Percentiles rank a stretch among this genome's conserved stretches.
These are phyloP conservation scores for Alosa alosa DNA, from an alignment of 2,113 vertebrate species.

Conservation along the genomic window DNA sequence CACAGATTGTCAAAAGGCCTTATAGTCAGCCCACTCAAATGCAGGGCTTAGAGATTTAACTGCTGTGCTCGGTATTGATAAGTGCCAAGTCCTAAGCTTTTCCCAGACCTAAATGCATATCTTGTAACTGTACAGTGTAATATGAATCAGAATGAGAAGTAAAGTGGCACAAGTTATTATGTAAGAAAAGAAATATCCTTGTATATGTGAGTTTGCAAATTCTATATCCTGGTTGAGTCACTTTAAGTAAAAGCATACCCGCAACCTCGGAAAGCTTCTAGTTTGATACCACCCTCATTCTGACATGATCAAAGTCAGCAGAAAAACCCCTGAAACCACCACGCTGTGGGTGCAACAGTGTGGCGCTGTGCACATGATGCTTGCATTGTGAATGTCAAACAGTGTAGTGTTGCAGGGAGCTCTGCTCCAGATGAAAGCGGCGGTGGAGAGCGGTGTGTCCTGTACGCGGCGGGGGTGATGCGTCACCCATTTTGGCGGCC, in stretches of 20 bases:
- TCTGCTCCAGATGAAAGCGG: not conserved
- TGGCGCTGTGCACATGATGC: not conserved
- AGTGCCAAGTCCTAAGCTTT: not conserved
- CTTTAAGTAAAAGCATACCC: conserved; percentile 11
- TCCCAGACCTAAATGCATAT: not conserved
- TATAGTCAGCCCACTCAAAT: not conserved
- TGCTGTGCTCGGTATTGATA: not conserved
- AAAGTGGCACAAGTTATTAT: not conserved
- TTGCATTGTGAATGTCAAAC: conserved; percentile 19
- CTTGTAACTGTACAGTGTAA: not conserved
- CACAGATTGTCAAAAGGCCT: not conserved
- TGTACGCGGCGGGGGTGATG: not conserved
- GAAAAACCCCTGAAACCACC: not conserved
- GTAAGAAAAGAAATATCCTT: conserved; percentile 1
- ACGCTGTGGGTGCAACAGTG: not conserved
- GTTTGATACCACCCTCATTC: not conserved
- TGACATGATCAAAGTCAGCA: conserved; percentile 12
- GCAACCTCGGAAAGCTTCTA: not conserved
- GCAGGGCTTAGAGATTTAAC: not conserved
- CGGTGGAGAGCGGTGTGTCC: not conserved
- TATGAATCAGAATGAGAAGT: not conserved
- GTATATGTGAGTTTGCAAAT: not conserved
- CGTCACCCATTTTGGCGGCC: not conserved
- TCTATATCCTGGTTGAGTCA: not conserved
- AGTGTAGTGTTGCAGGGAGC: not conserved